Evolutionary conservation across 2,888 invertebrate species (phyloP).

Genomic region (Rotaria macrura): DNA sequence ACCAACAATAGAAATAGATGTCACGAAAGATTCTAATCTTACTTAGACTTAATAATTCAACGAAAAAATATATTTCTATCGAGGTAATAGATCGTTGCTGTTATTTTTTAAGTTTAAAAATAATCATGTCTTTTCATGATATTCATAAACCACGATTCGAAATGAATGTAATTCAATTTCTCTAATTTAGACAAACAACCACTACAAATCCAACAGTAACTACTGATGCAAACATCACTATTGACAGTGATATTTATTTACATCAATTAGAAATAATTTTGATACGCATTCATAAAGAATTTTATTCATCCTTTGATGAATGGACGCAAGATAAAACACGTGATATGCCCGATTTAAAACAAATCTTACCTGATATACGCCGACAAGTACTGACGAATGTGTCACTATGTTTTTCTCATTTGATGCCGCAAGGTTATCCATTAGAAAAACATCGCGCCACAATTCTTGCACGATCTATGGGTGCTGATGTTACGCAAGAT

Average conservation of each 20-base stretch:
- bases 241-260: slow-evolving; percentile 27
- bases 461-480: slow-evolving; percentile 22
- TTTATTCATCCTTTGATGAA: slow-evolving; percentile 23
- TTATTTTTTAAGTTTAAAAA: too few relatives aligned
- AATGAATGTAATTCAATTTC: too few relatives aligned
- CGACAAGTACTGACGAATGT: slow-evolving; percentile 18
- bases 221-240: neutral
- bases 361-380: slow-evolving; percentile 28
- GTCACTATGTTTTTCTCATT: slow-evolving; percentile 26
- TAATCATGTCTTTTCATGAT: too few relatives aligned
- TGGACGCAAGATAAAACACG: slow-evolving; percentile 24
- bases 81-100: too few relatives aligned
- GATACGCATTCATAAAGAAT: slow-evolving; percentile 23
- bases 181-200: neutral
- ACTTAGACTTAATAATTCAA: too few relatives aligned
- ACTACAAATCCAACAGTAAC: neutral
- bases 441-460: slow-evolving; percentile 27
- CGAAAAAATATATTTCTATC: too few relatives aligned
- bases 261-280: slow-evolving; percentile 24
- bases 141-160: too few relatives aligned
- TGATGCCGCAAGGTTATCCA: slow-evolving; percentile 28
- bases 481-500: slow-evolving; percentile 27
- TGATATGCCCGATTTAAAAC: slow-evolving; percentile 31
- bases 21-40: too few relatives aligned
- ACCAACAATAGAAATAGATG: too few relatives aligned